Evolutionary conservation across 2,888 invertebrate genomes (phyloP), one percentile per base, ranked within the genome.

Genomic region (Entomobrya proxima): DNA sequence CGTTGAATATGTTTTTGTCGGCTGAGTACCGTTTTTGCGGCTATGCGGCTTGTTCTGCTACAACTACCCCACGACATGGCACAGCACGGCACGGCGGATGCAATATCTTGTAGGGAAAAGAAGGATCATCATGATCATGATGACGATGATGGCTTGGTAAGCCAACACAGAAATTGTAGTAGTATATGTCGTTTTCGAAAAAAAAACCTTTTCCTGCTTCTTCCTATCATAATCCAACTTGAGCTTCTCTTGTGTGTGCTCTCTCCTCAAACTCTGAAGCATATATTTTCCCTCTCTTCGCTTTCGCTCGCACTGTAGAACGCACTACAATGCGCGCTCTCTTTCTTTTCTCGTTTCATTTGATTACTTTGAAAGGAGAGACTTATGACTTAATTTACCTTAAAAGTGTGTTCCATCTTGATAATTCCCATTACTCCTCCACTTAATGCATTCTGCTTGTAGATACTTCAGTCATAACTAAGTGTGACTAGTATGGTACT

Each of bases 321-420:
- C 74, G 61, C 61, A 69, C 67, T n/a, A 79, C 21, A 32, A 27
- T 11, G 5, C 64, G 35, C 32, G n/a, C 44, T 37, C 64, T 69
- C 61, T 75, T 21, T 52, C 15, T 7, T 47, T 52, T 18, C 64
- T 40, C 64, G 64, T 67, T 67, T 67, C 85, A 72, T 85, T 85
- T 87, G 85, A 83, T 86, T 86, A 86, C 76, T 86, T 85, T 83
- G 82, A 82, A 69, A 81, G 69, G 67, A 30, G 80, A 87, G 86
- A 87, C 85, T 87, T 87, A 87, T 83, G 87, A 87, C 87, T 87
- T 87, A 85, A 87, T 87, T 87, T 87, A 86, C 87, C 86, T 79
- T 82, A 79, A 81, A 86, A 69, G 83, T 55, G 76, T 78, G 64
- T 67, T 67, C 64, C 64, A 67, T 67, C 64, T 67, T 67, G 64